These are phyloP conservation scores for Platycnemis pennipes DNA, from an alignment of 2,888 invertebrate genomes.

Conservation along the genomic window DNA sequence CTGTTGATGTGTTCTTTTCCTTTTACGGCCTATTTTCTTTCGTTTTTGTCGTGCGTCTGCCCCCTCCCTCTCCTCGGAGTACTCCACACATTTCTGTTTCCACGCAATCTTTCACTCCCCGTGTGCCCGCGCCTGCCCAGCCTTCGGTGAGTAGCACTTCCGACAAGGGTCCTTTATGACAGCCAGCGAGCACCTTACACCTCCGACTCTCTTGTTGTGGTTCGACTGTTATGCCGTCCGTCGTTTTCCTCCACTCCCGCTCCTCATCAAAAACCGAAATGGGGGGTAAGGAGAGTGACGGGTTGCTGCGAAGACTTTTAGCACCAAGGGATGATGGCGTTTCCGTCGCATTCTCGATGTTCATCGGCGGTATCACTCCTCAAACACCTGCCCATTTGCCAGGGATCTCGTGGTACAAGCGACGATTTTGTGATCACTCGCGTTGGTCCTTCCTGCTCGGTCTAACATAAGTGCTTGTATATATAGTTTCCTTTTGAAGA, in stretches of 20 bases:
- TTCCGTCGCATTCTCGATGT: slow-evolving; percentile 17
- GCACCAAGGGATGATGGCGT: slow-evolving; percentile 53
- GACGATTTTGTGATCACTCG: no score
- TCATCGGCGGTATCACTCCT: background rate
- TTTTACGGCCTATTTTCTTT: background rate
- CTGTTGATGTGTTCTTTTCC: background rate
- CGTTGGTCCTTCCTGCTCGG: no score
- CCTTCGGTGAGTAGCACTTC: slow-evolving; percentile 48
- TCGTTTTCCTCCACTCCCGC: background rate
- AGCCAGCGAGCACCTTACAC: slow-evolving; percentile 53
- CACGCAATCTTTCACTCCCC: background rate
- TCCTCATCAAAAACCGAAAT: slow-evolving; percentile 38
- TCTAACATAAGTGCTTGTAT: no score
- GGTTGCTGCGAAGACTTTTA: slow-evolving; percentile 57
- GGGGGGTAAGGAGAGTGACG: slow-evolving; percentile 41
- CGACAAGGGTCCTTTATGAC: slow-evolving; percentile 53
- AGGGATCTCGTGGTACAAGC: background rate
- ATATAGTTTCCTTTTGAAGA: no score
- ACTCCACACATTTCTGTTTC: background rate
- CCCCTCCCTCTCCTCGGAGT: background rate
- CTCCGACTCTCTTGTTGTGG: background rate
- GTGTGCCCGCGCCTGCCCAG: background rate
- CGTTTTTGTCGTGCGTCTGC: background rate
- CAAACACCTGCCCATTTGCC: slow-evolving; percentile 12
- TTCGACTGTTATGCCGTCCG: background rate